Conservation (phyloP, 2,888 invertebrate species). For the Malthinus flaveolus region DNA sequence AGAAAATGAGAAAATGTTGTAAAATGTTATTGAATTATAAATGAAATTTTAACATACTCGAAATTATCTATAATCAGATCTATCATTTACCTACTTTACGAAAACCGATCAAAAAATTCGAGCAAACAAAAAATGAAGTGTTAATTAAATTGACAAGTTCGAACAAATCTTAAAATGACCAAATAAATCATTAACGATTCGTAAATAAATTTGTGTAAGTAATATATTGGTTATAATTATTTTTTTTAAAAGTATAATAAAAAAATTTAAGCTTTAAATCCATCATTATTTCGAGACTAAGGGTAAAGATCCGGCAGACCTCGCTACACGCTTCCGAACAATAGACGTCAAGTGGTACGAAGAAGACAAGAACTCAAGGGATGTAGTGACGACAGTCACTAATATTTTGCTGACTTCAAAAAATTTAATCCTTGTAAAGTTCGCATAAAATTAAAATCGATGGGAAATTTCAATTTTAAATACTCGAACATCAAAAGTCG, state of each 20-base stretch:
- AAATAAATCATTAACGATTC: too few relatives aligned
- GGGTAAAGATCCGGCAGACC: conserved; percentile 52
- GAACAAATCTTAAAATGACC: too few relatives aligned
- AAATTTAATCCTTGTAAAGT: background rate
- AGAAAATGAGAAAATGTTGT: conserved; percentile 42
- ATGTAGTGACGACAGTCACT: conserved; percentile 30
- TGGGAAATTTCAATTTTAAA: background rate
- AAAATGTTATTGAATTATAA: conserved; percentile 7
- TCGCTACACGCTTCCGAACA: conserved; percentile 54
- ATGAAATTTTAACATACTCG: conserved; percentile 4
- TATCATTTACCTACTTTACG: too few relatives aligned
- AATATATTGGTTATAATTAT: background rate
- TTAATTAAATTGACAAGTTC: too few relatives aligned
- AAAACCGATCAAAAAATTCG: too few relatives aligned
- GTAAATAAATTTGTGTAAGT: background rate
- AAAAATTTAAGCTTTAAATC: conserved; percentile 46
- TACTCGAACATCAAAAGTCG: background rate
- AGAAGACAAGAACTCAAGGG: conserved; percentile 43
- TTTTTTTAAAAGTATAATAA: conserved; percentile 3
- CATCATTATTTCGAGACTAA: conserved; percentile 54
- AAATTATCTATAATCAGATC: background rate
- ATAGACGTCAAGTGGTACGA: conserved; percentile 56
- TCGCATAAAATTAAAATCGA: too few relatives aligned
- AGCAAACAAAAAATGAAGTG: too few relatives aligned
- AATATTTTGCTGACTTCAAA: conserved; percentile 19